Base-by-base conservation (phyloP, 2,797 vertebrate species). In the Agapornis canus region DNA sequence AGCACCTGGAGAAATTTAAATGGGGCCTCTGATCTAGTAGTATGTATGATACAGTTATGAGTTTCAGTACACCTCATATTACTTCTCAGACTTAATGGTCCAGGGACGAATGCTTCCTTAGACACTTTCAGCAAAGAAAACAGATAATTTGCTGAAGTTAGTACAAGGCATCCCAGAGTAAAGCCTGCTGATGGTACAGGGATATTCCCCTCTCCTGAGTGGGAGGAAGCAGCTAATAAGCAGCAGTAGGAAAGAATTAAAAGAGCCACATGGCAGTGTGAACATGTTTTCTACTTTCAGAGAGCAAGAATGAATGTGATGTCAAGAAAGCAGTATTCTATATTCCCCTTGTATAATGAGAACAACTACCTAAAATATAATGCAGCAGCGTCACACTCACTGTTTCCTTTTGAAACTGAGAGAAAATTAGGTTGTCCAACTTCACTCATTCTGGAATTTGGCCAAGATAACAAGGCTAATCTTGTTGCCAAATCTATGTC, bases 401-500 rank as follows among this genome's bases (percentile, higher is more conserved):
- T 43, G 59, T 88, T n/a, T 83, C 54, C 56, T 57, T 9, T 42
- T 63, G 43, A 84, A 94, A 90, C 15, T 48, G 40, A 71, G 45
- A 69, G 51, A 89, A 92, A 96, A 90, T 66, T 35, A 71, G 40
- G 51, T 86, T 70, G 49, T 82, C 49, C 72, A 86, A 20, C 22
- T 89, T 77, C 86, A 81, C 57, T 87, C 77, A 47, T 57, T 86
- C 73, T 92, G 86, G 77, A 95, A 63, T 47, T 13, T 79, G 32
- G 63, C 82, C 92, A 94, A 79, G 61, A 82, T 85, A 89, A 65
- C 25, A 66, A 66, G 39, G 27, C 54, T 94, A 65, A 77, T 91
- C 80, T 90, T 82, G 59, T 82, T 95, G 88, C 66, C 82, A 93
- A 89, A 88, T 82, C 80, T 90, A 10, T 94, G 90, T 86, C 86